Base-by-base conservation (phyloP, 92 coral and sea anemone genomes). In the Blastomussa wellsi region DNA sequence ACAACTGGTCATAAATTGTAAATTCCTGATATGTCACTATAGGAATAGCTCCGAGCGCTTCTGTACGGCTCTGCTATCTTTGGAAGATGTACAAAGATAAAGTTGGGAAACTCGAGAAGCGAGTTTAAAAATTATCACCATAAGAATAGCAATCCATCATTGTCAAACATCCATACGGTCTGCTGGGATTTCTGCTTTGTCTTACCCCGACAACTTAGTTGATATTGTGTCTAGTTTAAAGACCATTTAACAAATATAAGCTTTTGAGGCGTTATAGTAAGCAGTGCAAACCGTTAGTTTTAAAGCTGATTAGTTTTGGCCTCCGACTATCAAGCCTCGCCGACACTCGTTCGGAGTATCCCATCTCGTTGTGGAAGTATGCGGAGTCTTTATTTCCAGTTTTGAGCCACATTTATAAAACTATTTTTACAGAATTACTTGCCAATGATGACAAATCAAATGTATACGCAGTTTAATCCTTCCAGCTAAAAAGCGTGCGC, bases 1-100 rank as follows among this genome's bases (percentile, higher is more conserved):
- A 83, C 87, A 83, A 83, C 87, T 83, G 87, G 87, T 74, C 72
- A 83, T 83, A 74, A 75, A 83, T 74, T 77, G 68, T 62, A 57
- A 59, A 53, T 48, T 76, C 53, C 62, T 81, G 85, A 71, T 74
- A 33, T 83, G 82, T 53, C 87, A 83, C 60, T 74, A 41, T 5
- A 39, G 35, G 32, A 60, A 83, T 74, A 83, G 81, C 87, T 75
- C 75, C 35, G 13, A 29, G 62, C 60, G 47, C 66, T 74, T 41
- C 73, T 74, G 80, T 74, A 39, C 76, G 72, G 39, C 47, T 70
- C 44, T 60, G 81, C 87, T 83, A 83, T 83, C 87, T 83, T 74
- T 42, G 57, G 60, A 47, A 83, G 87, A 83, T 74, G 87, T 15
- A 29, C 64, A 83, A 36, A 74, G 87, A 83, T 83, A 83, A 83